Evolutionary conservation across 2,113 vertebrate species (phyloP), one percentile per base, ranked within the genome.

Genomic region (Candoia aspera): DNA sequence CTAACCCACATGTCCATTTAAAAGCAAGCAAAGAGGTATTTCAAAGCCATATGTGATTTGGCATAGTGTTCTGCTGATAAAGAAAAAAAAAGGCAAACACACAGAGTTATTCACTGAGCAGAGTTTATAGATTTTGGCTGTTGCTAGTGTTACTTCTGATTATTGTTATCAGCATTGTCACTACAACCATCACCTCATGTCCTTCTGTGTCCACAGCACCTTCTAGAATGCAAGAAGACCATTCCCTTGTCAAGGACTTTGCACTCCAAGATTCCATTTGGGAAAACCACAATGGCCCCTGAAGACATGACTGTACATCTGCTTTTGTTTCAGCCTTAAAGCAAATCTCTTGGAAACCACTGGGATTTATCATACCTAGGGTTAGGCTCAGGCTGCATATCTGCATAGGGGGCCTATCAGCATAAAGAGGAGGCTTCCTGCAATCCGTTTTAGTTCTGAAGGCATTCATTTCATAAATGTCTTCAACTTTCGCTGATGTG

Each of bases 391-490:
- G 85, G 23, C 60, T 19, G 6, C 90, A 0, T 10, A 86, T 91
- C 46, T 26, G 0, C 87, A 68, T 85, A 90, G 86, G 84, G 23
- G 46, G 92, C 91, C 73, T 59, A 55, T 46, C 59, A 6, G 89
- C 87, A 96, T 89, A 97, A 97, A 96, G 96, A 97, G 96, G 94
- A 95, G 96, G 95, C 95, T 96, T 98, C 97, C 97, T 97, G 96
- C 96, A 97, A 97, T 97, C 97, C 97, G 97, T 96, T 98, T 98
- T 98, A 96, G 98, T 98, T 98, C 98, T 95, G 97, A 97, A 97
- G 96, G 96, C 97, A 97, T 98, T 99, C 97, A 98, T 98, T 98
- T 98, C 97, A 98, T 98, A 97, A 98, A 98, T 96, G 95, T 96
- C 95, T 98, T 98, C 97, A 96, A 97, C 97, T 97, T 98, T 98